These are phyloP conservation scores for Misgurnus anguillicaudatus DNA, from an alignment of 2,113 vertebrate species.

Conservation along the genomic window DNA sequence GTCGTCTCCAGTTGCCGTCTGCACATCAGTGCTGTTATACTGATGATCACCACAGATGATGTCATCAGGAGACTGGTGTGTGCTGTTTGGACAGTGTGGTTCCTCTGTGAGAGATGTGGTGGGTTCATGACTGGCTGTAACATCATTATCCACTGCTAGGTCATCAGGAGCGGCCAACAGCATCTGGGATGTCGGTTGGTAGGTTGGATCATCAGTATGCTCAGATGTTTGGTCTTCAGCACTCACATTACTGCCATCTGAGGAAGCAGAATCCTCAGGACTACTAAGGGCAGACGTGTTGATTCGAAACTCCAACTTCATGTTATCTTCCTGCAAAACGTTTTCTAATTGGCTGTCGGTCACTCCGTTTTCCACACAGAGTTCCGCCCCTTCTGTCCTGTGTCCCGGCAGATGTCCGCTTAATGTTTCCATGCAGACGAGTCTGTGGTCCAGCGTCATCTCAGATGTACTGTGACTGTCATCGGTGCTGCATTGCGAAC, in stretches of 20 bases:
- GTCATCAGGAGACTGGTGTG: conserved; percentile 79
- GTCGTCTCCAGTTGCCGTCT: conserved; percentile 79
- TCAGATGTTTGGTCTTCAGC: not conserved
- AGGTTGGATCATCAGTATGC: not conserved
- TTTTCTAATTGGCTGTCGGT: conserved; percentile 92
- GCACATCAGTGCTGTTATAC: conserved; percentile 67
- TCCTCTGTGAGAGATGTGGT: not conserved
- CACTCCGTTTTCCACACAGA: conserved; percentile 72
- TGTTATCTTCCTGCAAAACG: conserved; percentile 84
- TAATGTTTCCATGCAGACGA: conserved; percentile 21
- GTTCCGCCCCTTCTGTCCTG: conserved; percentile 69
- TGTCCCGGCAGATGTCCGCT: conserved; percentile 51
- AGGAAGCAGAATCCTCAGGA: not conserved
- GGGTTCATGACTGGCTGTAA: no score
- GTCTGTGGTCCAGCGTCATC: conserved; percentile 61
- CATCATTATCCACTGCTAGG: not conserved
- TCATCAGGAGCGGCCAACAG: no score
- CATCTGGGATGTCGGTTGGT: no score
- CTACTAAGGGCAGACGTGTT: not conserved
- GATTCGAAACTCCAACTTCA: not conserved
- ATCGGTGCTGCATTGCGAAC: conserved; percentile 56
- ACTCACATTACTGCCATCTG: not conserved
- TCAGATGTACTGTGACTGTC: conserved; percentile 49
- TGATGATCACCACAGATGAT: conserved; percentile 51
- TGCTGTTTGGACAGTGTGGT: conserved; percentile 58